Base-by-base conservation (phyloP, 2,797 vertebrate species). In the Tachyglossus aculeatus region DNA sequence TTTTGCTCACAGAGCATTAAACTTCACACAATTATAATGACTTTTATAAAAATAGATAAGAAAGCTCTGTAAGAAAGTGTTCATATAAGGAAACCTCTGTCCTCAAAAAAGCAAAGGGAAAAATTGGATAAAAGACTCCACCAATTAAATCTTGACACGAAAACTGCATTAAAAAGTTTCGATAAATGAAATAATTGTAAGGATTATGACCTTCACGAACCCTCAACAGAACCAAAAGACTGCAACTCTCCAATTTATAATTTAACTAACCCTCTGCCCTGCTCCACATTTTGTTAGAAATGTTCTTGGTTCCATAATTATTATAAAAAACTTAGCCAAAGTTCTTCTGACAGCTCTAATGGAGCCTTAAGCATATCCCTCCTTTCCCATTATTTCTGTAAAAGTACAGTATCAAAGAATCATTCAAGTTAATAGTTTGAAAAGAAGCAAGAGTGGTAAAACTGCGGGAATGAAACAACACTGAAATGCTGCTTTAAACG, bases 41-140 rank as follows among this genome's bases (percentile, higher is more conserved):
- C 62, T 89, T 60, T 74, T 92, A 93, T 48, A 93, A 93, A 92
- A 93, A 91, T 91, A 92, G 90, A 81, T 92, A 90, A 84, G 88
- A 93, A 92, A 91, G 88, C 87, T 92, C 88, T 91, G 79, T 93
- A 92, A 82, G 84, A 92, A 93, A 92, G 83, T 88, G 89, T 77
- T 86, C 73, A 82, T 86, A 63, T 57, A 85, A 90, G 85, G 88
- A 87, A 87, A 88, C 66, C 55, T 47, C 2, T 74, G 86, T 88
- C 75, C 82, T 90, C 81, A 80, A 75, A 70, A 71, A 25, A 61
- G 66, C 55, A 69, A 31, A 68, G 78, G 72, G 77, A 60, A 64
- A 82, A 69, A 75, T 7, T 37, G 55, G 89, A 65, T 81, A 85
- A 75, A 82, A 88, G 74, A 39, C 69, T 77, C 75, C 48, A 77